Evolutionary conservation across 2,797 vertebrate genomes (phyloP).

Genomic region (Macropodus opercularis): DNA sequence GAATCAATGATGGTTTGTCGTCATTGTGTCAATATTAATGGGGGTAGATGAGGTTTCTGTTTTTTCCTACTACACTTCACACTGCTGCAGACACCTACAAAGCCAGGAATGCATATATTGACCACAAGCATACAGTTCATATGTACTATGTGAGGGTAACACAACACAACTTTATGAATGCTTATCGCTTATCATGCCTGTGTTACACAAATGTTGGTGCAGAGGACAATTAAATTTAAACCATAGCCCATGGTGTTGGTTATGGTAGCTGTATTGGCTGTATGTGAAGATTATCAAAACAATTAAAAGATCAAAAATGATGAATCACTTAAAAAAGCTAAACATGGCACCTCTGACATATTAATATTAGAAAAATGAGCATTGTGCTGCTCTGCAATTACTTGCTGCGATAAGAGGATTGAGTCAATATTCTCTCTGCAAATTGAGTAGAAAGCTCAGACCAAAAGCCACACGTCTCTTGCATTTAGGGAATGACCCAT

Average conservation of each 20-base stretch:
- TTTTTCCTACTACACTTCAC: neutral
- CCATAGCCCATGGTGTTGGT: neutral
- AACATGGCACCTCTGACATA: no score
- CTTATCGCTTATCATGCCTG: neutral
- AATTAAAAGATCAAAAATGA: neutral
- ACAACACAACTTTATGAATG: neutral
- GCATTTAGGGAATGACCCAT: no score
- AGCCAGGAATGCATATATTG: neutral
- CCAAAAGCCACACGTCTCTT: no score
- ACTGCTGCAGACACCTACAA: conserved; percentile 4
- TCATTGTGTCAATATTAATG: conserved; percentile 1
- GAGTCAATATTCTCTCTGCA: conserved; percentile 14
- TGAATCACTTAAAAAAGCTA: conserved; percentile 4
- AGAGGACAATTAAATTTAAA: neutral
- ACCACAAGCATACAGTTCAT: neutral
- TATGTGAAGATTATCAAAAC: conserved; percentile 1
- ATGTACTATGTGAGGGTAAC: neutral
- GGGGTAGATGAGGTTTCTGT: conserved; percentile 7
- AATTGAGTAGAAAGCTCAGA: conserved; percentile 13
- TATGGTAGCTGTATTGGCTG: neutral
- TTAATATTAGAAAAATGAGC: no score
- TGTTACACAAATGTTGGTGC: neutral
- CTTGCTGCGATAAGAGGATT: neutral
- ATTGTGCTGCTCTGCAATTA: no score
- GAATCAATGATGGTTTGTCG: neutral